Evolutionary conservation across 2,888 invertebrate species (phyloP).

Genomic region (Rugalucina vietnamica): DNA sequence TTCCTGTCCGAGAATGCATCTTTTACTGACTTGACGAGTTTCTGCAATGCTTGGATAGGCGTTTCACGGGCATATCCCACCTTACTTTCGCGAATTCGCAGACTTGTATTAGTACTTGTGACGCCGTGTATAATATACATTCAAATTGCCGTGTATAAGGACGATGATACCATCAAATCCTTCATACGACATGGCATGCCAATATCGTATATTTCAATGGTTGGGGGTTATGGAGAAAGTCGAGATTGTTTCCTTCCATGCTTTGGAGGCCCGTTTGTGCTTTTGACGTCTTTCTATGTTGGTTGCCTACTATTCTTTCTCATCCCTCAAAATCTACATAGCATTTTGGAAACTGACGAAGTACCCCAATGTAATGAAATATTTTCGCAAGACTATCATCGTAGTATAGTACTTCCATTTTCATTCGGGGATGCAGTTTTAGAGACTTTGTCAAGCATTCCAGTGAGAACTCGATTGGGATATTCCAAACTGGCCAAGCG

Average conservation of each 20-base stretch:
- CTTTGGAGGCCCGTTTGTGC: conserved; percentile 47
- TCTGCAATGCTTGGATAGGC: no score
- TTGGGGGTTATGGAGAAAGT: conserved; percentile 48
- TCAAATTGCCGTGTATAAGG: conserved; percentile 31
- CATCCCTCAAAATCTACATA: conserved; percentile 21
- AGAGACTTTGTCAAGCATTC: no score
- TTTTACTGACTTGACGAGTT: no score
- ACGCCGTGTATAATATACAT: conserved; percentile 36
- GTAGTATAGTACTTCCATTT: no score
- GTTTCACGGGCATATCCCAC: conserved; percentile 18
- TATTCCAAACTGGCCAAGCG: no score
- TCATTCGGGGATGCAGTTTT: no score
- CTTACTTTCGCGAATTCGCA: conserved; percentile 33
- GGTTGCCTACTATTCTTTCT: conserved; percentile 40
- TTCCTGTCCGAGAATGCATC: no score
- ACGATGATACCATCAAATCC: conserved; percentile 13
- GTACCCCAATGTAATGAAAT: no score
- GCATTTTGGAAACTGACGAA: conserved; percentile 16
- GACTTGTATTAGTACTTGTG: conserved; percentile 20
- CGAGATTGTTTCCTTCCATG: conserved; percentile 27
- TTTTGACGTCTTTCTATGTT: conserved; percentile 30
- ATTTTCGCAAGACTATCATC: no score
- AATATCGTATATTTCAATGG: conserved; percentile 47
- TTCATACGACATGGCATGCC: conserved; percentile 42
- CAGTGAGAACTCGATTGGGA: no score